Conservation (phyloP, 2,888 invertebrate genomes). For the Panorpa germanica region DNA sequence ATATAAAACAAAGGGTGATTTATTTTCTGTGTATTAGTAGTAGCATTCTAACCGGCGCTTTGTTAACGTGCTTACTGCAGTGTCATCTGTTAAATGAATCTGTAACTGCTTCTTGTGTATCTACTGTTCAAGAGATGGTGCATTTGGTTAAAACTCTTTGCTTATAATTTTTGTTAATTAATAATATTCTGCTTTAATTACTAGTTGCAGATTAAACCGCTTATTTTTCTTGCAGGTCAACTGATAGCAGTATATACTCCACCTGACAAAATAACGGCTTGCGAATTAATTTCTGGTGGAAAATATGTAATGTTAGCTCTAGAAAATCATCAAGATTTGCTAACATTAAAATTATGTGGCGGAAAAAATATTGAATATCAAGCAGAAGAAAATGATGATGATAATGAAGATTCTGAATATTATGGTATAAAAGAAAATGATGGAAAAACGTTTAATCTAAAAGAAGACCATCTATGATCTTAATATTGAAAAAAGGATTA, state of each 20-base stretch:
- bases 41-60: no score
- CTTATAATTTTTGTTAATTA: no score
- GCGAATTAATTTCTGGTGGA: constrained; percentile 59
- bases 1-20: no score
- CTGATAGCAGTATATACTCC: constrained; percentile 65
- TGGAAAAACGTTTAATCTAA: constrained; percentile 36
- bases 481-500: no score
- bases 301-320: constrained; percentile 47
- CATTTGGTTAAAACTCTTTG: no score
- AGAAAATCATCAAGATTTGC: constrained; percentile 40
- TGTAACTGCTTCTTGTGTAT: no score
- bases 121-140: no score
- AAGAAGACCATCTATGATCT: constrained; percentile 20
- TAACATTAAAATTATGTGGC: constrained; percentile 36
- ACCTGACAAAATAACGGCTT: constrained; percentile 49
- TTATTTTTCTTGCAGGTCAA: constrained; percentile 35
- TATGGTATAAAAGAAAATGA: constrained; percentile 36
- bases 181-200: no score
- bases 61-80: no score
- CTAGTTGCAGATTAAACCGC: no score
- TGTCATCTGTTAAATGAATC: no score
- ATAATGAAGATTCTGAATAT: constrained; percentile 18
- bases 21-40: no score
- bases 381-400: constrained; percentile 13
- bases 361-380: constrained; percentile 9